These are phyloP conservation scores for Drosophila paulistorum DNA, from an alignment of 1,140 invertebrate genomes.

Conservation along the genomic window DNA sequence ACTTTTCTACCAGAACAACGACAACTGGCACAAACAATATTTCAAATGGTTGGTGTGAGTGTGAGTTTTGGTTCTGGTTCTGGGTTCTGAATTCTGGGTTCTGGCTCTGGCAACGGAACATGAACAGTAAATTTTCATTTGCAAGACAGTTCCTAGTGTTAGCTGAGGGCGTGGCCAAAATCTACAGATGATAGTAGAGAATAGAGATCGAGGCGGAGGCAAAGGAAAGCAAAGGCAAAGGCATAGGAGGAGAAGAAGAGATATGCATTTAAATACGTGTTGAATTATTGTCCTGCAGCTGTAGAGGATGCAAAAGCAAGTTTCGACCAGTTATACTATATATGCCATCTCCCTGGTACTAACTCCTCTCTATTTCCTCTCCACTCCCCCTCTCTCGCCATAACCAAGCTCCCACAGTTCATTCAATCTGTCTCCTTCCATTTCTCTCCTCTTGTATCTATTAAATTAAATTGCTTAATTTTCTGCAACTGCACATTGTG, in stretches of 20 bases:
- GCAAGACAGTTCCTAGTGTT: slow-evolving; percentile 57
- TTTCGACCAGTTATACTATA: slow-evolving; percentile 60
- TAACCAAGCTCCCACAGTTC: neutral
- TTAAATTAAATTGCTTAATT: slow-evolving; percentile 81
- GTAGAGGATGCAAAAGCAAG: slow-evolving; percentile 42
- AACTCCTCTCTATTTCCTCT: neutral
- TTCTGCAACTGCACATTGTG: slow-evolving; percentile 57
- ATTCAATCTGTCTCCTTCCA: slow-evolving; percentile 8
- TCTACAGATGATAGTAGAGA: slow-evolving; percentile 1
- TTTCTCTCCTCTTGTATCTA: slow-evolving; percentile 49
- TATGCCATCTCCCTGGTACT: slow-evolving; percentile 8
- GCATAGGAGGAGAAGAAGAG: neutral
- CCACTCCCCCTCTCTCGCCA: too few relatives aligned
- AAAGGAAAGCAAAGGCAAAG: neutral
- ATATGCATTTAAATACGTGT: slow-evolving; percentile 78
- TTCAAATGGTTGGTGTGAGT: slow-evolving; percentile 37
- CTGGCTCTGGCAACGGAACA: slow-evolving; percentile 68
- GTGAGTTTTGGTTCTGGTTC: slow-evolving; percentile 29
- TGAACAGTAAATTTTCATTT: slow-evolving; percentile 79
- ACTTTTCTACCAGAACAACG: slow-evolving; percentile 40
- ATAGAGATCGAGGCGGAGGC: neutral
- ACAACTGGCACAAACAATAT: slow-evolving; percentile 70
- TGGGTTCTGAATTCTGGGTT: slow-evolving; percentile 37
- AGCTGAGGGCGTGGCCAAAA: slow-evolving; percentile 7
- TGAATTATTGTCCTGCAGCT: slow-evolving; percentile 73